Evolutionary conservation across 2,888 invertebrate species (phyloP), one percentile per base, ranked within the genome.

Genomic region (Sericinus montela): DNA sequence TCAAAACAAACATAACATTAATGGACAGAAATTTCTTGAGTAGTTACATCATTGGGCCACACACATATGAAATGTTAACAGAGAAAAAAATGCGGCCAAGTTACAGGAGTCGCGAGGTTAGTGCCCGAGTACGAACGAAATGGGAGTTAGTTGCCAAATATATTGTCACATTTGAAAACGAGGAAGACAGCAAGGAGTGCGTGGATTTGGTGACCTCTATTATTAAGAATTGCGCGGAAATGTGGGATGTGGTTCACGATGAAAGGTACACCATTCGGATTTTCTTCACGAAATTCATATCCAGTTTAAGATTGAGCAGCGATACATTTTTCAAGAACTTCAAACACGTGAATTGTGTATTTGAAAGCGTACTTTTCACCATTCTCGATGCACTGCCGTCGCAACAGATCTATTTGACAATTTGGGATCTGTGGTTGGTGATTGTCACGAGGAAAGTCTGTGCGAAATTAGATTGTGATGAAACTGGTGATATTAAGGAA

Each of bases 361-460:
- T 70, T 48, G 60, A 64, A 29, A 44, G 34, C 8, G 49, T 74
- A 29, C 29, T 69, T 8, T 3, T 34, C 53, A 29, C 48, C 43
- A 13, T 48, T 70, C 11, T 49, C 48, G 30, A 56, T 52, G 10
- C 38, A 36, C 14, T 53, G 67, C 30, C 51, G 55, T 4, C 25
- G 57, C 46, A 64, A 29, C 59, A 67, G 39, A 59, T 60, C 13
- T 74, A 72, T 48, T 51, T 60, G 6, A 25, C 45, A n/a, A 13
- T 62, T n/a, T 75, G 70, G 75, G 50, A 60, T 9, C 52, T 74
- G 34, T 45, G 54, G 23, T 35, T 73, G 5, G 49, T 56, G 6
- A 52, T 69, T 8, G 48, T 60, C 11, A 47, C 44, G 5, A 58
- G 62, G 43, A 60, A 59, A 45, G 37, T 50, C 2, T 50, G 45